These are phyloP conservation scores for Gorsachius goisagi DNA, from an alignment of 2,113 vertebrate species.

Conservation along the genomic window DNA sequence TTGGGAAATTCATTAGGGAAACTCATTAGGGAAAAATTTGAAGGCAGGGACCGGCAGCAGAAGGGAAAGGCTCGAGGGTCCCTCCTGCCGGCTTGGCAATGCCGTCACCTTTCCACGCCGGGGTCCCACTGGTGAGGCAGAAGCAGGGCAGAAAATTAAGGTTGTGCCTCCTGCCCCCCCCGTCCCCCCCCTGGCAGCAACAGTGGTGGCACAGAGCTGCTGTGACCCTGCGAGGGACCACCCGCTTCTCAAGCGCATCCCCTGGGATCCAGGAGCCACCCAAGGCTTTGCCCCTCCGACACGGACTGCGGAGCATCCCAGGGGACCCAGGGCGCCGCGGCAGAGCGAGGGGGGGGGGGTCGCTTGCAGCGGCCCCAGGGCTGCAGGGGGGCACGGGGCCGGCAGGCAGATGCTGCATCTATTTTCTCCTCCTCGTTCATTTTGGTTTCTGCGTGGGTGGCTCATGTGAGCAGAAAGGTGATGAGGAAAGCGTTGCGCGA, in stretches of 20 bases:
- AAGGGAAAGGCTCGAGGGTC: not conserved
- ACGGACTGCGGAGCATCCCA: too few relatives aligned
- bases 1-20: not conserved
- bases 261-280: not conserved
- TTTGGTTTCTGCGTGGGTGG: slow-evolving; percentile 77
- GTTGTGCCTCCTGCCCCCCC: not conserved
- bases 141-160: not conserved
- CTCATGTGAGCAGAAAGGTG: slow-evolving; percentile 77
- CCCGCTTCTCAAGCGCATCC: rapidly evolving
- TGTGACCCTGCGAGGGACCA: not conserved
- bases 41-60: not conserved
- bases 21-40: not conserved
- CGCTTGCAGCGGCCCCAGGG: not conserved
- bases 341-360: not conserved
- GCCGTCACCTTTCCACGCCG: not conserved
- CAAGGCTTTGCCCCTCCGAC: rapidly evolving
- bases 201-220: rapidly evolving
- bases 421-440: slow-evolving; percentile 48
- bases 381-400: not conserved
- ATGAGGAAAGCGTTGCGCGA: slow-evolving; percentile 63
- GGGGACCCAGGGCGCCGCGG: rapidly evolving
- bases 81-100: too few relatives aligned
- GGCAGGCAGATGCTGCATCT: slow-evolving; percentile 55
- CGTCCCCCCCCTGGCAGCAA: too few relatives aligned
- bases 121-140: not conserved